Percentiles rank a stretch among this genome's conserved stretches.
Evolutionary conservation across 2,888 invertebrate genomes (phyloP).

Genomic region (Sinopyrophorus schimmeli): DNA sequence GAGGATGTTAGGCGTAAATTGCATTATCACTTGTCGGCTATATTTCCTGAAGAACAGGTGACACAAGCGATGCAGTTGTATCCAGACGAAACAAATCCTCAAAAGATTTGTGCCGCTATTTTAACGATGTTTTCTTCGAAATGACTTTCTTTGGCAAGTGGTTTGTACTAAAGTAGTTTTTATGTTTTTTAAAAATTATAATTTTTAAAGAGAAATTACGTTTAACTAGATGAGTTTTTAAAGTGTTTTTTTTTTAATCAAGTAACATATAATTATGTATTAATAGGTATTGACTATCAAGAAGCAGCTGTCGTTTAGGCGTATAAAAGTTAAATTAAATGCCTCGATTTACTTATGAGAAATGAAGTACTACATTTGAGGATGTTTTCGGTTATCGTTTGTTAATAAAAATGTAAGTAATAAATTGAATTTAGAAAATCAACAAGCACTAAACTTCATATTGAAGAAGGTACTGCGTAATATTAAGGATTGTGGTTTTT

Average conservation of each 20-base stretch:
- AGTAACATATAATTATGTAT: no score
- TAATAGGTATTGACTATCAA: no score
- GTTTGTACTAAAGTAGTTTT: neutral
- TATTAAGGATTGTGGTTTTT: slow-evolving; percentile 31
- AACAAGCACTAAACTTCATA: slow-evolving; percentile 28
- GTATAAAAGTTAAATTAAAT: slow-evolving; percentile 4
- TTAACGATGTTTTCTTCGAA: slow-evolving; percentile 71
- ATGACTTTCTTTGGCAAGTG: slow-evolving; percentile 39
- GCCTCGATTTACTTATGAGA: slow-evolving; percentile 22
- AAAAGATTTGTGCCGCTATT: slow-evolving; percentile 86
- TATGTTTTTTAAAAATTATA: no score
- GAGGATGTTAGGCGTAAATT: slow-evolving; percentile 75
- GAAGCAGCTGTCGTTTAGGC: slow-evolving; percentile 10
- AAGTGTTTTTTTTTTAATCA: slow-evolving; percentile 2
- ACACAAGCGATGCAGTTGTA: slow-evolving; percentile 82
- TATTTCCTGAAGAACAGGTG: slow-evolving; percentile 92
- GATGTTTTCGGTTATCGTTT: no score
- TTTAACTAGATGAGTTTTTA: neutral
- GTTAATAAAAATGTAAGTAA: no score
- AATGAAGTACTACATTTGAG: slow-evolving; percentile 20
- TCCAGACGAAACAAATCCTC: slow-evolving; percentile 88
- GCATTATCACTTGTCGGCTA: slow-evolving; percentile 86
- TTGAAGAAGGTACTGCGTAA: slow-evolving; percentile 30
- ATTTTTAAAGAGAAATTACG: no score
- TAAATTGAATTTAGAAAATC: slow-evolving; percentile 13